A percentile compares a stretch with the other conserved stretches of the same genome.
Conservation (phyloP, 37 sponge, comb jelly and placozoan species). For the Tethya wilhelma region DNA sequence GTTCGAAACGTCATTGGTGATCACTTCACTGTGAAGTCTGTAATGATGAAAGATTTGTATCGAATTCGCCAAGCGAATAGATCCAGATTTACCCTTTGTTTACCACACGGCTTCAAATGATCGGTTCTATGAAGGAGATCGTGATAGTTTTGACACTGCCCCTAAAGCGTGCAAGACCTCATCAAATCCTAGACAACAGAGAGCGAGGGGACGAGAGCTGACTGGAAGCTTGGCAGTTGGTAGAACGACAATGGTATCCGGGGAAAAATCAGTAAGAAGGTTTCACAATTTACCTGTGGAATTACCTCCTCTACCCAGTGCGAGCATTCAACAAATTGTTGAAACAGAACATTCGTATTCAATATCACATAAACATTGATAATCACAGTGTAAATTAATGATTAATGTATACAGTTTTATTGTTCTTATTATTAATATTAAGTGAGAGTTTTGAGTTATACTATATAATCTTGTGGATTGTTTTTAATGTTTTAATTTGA, state of each 20-base stretch:
- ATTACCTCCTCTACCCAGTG: neutral
- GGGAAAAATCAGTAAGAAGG: neutral
- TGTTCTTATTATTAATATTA: too few species aligned
- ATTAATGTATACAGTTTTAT: too few species aligned
- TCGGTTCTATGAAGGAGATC: neutral
- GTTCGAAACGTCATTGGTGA: neutral
- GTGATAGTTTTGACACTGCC: neutral
- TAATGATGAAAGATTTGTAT: neutral
- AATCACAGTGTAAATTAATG: neutral
- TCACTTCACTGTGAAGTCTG: neutral
- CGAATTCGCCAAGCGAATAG: neutral
- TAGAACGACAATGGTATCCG: neutral
- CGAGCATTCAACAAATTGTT: neutral
- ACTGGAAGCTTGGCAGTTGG: neutral
- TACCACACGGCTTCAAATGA: neutral
- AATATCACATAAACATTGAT: neutral
- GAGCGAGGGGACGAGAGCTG: neutral
- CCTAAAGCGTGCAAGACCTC: neutral
- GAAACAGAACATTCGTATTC: neutral
- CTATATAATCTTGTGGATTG: too few species aligned
- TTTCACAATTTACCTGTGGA: neutral
- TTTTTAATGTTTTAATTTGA: neutral
- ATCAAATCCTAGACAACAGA: constrained; percentile 3
- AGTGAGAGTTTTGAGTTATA: too few species aligned
- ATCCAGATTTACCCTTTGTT: neutral